A percentile compares a stretch with the other conserved stretches of the same genome.
Conservation (phyloP, 2,113 vertebrate genomes). For the Cyprinodon brontotheroides region DNA sequence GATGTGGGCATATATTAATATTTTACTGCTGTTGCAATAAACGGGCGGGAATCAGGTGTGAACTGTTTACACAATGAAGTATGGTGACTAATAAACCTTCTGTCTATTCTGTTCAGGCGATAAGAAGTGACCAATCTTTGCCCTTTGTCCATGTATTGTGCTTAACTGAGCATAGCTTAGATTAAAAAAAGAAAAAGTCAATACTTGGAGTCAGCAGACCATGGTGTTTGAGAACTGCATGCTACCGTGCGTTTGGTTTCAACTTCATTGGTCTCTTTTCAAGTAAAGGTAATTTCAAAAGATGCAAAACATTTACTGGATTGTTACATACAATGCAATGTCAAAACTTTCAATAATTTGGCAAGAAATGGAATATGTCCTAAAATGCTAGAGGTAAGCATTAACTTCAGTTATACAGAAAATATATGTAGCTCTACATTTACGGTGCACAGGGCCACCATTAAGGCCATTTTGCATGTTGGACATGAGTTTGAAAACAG, state of each 20-base stretch:
- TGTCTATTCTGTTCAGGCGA: slow-evolving; percentile 6
- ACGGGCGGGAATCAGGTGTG: slow-evolving; percentile 1
- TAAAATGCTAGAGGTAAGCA: not conserved
- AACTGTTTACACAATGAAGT: slow-evolving; percentile 6
- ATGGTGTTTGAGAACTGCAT: not conserved
- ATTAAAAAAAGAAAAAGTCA: not conserved
- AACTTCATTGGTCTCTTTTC: not conserved
- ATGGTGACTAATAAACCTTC: not conserved
- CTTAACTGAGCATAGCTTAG: slow-evolving; percentile 6
- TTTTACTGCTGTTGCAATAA: slow-evolving; percentile 40
- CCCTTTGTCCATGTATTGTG: slow-evolving; percentile 23
- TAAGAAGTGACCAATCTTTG: slow-evolving; percentile 20
- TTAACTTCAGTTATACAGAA: not conserved
- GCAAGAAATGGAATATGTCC: not conserved
- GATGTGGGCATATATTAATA: slow-evolving; percentile 25
- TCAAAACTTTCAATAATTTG: not conserved
- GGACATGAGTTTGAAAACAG: not conserved
- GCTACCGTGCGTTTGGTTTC: not conserved
- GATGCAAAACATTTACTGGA: not conserved
- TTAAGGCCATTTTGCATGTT: not conserved
- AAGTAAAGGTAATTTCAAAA: not conserved
- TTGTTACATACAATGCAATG: not conserved
- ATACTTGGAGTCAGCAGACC: not conserved
- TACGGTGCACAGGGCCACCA: not conserved
- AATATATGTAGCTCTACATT: not conserved